Evolutionary conservation across 1,140 invertebrate genomes (phyloP).

Genomic region (Araneus ventricosus): DNA sequence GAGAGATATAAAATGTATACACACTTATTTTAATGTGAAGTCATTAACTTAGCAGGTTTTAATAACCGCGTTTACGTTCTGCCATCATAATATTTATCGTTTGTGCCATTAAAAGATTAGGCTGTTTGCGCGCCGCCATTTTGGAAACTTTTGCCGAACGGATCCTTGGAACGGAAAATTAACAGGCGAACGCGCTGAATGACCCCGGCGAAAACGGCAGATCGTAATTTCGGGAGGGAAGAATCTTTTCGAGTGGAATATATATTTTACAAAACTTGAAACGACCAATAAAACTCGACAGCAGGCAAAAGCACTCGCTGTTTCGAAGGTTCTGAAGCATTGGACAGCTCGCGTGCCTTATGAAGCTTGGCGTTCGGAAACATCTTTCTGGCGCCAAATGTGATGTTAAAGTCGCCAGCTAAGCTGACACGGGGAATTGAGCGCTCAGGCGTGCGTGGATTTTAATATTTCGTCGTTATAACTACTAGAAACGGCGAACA

Average conservation of each 20-base stretch:
- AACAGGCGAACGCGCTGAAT: conserved; percentile 70
- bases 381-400: conserved; percentile 57
- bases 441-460: conserved; percentile 41
- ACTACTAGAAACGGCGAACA: conserved; percentile 12
- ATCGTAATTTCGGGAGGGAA: conserved; percentile 46
- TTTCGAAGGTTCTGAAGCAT: background rate
- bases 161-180: conserved; percentile 64
- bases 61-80: conserved; percentile 61
- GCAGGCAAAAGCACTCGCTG: conserved; percentile 15
- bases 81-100: conserved; percentile 69
- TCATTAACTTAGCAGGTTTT: conserved; percentile 70
- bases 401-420: conserved; percentile 69
- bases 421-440: conserved; percentile 53
- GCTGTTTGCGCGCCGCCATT: conserved; percentile 31
- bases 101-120: conserved; percentile 69
- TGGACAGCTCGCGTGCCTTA: conserved; percentile 37
- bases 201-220: conserved; percentile 31
- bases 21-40: conserved; percentile 70
- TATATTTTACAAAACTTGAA: conserved; percentile 60
- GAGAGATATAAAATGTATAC: conserved; percentile 43
- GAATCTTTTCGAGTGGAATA: conserved; percentile 69
- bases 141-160: conserved; percentile 47
- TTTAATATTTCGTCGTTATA: conserved; percentile 42
- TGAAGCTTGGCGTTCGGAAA: conserved; percentile 66
- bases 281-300: conserved; percentile 68